Conservation (phyloP, 2,888 invertebrate species). For the Ormyrus rosae region DNA sequence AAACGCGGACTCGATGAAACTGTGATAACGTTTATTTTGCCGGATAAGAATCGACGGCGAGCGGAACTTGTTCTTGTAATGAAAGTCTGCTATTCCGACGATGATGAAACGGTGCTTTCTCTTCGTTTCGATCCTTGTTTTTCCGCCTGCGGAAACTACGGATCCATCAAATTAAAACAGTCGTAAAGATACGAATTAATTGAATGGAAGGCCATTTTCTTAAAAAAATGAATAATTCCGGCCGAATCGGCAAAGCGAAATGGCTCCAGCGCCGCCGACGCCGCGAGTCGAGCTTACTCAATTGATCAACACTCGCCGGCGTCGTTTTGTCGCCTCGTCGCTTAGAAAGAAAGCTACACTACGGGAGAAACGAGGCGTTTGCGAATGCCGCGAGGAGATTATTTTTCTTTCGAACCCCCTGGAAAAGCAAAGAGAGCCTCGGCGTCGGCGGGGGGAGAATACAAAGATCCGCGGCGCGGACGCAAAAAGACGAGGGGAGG, state of each 20-base stretch:
- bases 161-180: too few relatives aligned
- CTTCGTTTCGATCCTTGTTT: too few relatives aligned
- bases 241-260: neutral
- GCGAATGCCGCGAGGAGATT: constrained; percentile 48
- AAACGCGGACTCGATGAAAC: neutral
- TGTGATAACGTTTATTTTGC: constrained; percentile 16
- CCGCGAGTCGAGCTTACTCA: constrained; percentile 24
- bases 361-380: neutral
- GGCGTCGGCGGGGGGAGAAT: neutral
- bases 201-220: too few relatives aligned
- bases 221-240: too few relatives aligned
- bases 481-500: constrained; percentile 35
- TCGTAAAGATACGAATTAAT: too few relatives aligned
- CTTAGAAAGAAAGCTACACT: constrained; percentile 10
- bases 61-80: neutral
- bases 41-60: neutral
- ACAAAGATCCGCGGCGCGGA: constrained; percentile 43
- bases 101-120: neutral
- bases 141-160: too few relatives aligned
- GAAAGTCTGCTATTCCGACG: neutral
- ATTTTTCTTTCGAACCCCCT: constrained; percentile 54
- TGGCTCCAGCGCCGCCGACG: neutral
- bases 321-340: neutral
- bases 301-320: constrained; percentile 32
- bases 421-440: constrained; percentile 37